Percentiles rank a stretch among this genome's conserved stretches.
Evolutionary conservation across 2,113 vertebrate species (phyloP).

Genomic region (Uria aalge): DNA sequence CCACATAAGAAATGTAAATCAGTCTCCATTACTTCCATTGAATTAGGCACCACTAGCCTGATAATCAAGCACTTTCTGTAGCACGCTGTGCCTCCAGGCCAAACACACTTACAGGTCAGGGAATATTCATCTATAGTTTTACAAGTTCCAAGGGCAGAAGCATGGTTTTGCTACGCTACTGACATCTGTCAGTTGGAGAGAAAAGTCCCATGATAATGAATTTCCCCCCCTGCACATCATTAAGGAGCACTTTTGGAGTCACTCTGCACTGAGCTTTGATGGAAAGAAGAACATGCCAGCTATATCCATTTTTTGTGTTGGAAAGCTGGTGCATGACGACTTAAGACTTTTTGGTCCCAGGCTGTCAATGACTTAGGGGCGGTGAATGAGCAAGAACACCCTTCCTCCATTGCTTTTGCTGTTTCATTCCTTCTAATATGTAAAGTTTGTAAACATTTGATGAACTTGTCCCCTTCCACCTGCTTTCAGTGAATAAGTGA

Average conservation of each 20-base stretch:
- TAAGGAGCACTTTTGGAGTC: neutral
- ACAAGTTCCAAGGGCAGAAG: neutral
- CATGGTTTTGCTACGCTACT: neutral
- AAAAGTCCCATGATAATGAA: neutral
- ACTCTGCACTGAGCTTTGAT: neutral
- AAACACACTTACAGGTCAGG: neutral
- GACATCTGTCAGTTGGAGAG: neutral
- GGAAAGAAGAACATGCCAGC: neutral
- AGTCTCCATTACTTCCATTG: neutral
- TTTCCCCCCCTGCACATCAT: neutral
- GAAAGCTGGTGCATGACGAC: accelerated
- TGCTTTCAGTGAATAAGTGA: neutral
- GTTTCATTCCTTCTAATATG: neutral
- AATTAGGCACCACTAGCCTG: neutral
- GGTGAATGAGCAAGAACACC: neutral
- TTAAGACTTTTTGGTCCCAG: neutral
- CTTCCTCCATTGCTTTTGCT: neutral
- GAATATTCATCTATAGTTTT: neutral
- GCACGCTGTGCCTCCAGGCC: neutral
- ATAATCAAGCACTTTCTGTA: neutral
- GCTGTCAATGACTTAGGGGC: neutral
- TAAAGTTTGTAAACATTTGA: neutral
- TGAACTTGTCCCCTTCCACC: neutral
- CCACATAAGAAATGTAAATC: neutral
- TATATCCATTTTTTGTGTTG: neutral